Evolutionary conservation across 2,113 vertebrate species (phyloP), one percentile per base, ranked within the genome.

Genomic region (Hiodon tergisus): DNA sequence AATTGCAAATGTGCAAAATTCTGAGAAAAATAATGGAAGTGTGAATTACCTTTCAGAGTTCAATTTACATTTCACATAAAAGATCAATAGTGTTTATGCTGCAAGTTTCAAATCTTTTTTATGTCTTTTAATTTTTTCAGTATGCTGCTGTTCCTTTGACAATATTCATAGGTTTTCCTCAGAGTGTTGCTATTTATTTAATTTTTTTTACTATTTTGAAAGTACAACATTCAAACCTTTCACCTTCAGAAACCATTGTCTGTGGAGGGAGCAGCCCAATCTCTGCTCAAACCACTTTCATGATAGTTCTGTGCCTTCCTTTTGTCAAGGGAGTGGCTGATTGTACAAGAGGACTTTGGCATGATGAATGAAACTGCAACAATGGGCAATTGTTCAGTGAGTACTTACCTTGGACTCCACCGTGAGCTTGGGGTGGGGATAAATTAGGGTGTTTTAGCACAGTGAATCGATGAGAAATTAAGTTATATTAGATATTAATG

Each of bases 1-100:
- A 76, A 76, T 76, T 76, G 59, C 67, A 8, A 31, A 76, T 60
- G 67, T 69, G 57, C 62, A 76, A 69, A 70, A 69, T 69, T 51
- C 16, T 57, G 74, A 69, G 67, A 61, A 68, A 60, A 70, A 70
- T 76, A 69, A 76, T 70, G 57, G 53, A 76, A 70, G 73, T 75
- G 63, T 75, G 73, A 75, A 75, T 75, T 68, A 59, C 63, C 58
- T 75, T 75, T 67, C 14, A 10, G 67, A 31, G 31, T 31, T 31
- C 31, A 31, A 31, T 31, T 31, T 31, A 31, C 31, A 31, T 31
- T 31, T 31, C 31, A 47, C 63, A 66, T 47, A 66, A 66, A 66
- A 66, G 63, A 66, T 66, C 9, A 47, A 17, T 66, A 48, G 31
- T 47, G 63, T 66, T 66, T 13, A 6, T 6, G 63, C 11, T 11